Conservation (phyloP, 2,888 invertebrate species). For the Chymomyza caudatula region DNA sequence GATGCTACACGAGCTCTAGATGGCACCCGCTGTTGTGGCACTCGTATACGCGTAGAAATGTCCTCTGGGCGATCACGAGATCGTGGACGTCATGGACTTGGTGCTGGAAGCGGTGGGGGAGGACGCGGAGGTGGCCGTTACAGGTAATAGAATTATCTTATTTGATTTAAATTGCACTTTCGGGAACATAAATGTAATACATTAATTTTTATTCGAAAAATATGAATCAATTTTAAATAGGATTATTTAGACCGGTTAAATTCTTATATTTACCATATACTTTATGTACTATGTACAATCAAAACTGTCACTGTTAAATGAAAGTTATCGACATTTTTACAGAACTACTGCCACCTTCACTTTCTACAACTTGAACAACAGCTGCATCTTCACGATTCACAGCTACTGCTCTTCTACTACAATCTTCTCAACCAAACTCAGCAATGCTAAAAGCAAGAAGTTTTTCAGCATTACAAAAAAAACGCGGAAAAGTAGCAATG, state of each 20-base stretch:
- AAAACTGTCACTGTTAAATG: conserved; percentile 60
- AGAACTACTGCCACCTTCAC: conserved; percentile 73
- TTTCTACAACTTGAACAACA: conserved; percentile 69
- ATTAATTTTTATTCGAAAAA: no score
- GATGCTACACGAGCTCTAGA: conserved; percentile 88
- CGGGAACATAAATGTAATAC: no score
- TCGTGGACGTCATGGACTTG: conserved; percentile 80
- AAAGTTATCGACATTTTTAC: conserved; percentile 75
- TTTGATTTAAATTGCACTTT: no score
- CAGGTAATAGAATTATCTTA: no score
- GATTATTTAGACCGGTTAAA: no score
- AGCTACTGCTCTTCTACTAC: conserved; percentile 48
- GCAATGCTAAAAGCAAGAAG: conserved; percentile 35
- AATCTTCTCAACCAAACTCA: conserved; percentile 50
- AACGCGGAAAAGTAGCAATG: conserved; percentile 30
- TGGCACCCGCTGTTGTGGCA: conserved; percentile 90
- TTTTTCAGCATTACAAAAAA: conserved; percentile 41
- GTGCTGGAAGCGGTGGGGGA: conserved; percentile 59
- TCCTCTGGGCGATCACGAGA: conserved; percentile 89
- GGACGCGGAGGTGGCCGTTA: conserved; percentile 55
- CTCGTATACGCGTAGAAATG: conserved; percentile 93
- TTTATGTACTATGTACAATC: no score
- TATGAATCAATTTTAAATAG: no score
- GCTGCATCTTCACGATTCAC: conserved; percentile 70
- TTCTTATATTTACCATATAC: no score